Conservation (phyloP, 2,888 invertebrate genomes). For the Corythucha ciliata region DNA sequence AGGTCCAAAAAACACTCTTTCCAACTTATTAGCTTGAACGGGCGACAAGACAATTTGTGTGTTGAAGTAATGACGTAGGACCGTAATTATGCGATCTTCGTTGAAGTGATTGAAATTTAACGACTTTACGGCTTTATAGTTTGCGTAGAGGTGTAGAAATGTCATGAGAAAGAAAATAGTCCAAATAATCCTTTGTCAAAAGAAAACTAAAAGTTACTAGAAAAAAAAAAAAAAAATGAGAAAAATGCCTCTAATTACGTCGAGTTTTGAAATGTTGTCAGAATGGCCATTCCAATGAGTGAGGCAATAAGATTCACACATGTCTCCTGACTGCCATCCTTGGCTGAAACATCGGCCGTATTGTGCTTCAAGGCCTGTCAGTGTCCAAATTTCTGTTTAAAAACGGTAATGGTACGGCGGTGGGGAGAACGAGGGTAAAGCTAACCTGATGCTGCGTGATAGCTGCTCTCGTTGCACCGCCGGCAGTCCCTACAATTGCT, state of each 20-base stretch:
- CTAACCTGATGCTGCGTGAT: constrained; percentile 79
- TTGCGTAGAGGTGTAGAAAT: constrained; percentile 69
- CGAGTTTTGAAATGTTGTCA: constrained; percentile 40
- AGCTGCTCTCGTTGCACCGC: constrained; percentile 85
- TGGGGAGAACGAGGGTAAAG: constrained; percentile 1
- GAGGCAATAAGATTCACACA: constrained; percentile 85
- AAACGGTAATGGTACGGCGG: constrained; percentile 9
- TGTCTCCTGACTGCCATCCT: constrained; percentile 95
- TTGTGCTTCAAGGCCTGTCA: constrained; percentile 69
- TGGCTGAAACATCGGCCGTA: constrained; percentile 85
- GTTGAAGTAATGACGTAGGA: constrained; percentile 58
- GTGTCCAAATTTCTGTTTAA: neutral
- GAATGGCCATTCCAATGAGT: constrained; percentile 62
- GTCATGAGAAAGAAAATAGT: constrained; percentile 65
- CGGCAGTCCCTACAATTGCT: constrained; percentile 76
- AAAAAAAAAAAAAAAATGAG: neutral
- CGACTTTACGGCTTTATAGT: constrained; percentile 75
- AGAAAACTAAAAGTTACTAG: neutral
- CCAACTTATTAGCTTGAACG: constrained; percentile 56
- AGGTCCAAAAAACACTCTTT: constrained; percentile 56
- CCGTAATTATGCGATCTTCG: constrained; percentile 61
- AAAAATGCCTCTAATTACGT: constrained; percentile 19
- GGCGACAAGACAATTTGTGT: constrained; percentile 54
- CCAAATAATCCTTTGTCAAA: constrained; percentile 46
- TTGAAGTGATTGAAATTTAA: constrained; percentile 74